These are phyloP conservation scores for Oncopeltus fasciatus DNA, from an alignment of 1,140 invertebrate genomes.

Conservation along the genomic window DNA sequence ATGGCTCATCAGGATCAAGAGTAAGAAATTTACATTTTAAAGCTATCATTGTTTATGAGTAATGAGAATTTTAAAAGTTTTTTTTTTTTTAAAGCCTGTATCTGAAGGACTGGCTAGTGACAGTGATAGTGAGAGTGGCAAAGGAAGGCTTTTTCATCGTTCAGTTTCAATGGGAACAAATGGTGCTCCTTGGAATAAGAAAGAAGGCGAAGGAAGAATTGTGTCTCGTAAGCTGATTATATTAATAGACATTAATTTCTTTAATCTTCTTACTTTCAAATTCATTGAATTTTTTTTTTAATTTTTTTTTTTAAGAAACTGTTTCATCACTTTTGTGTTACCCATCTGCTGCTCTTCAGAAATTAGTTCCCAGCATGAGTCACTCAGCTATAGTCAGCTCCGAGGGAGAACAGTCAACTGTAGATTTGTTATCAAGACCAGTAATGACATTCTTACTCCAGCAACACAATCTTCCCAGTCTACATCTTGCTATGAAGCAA, in stretches of 20 bases:
- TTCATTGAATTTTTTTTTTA: neutral
- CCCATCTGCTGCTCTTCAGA: conserved; percentile 62
- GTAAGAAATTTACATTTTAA: conserved; percentile 11
- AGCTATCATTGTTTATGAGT: neutral
- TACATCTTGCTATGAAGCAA: conserved; percentile 70
- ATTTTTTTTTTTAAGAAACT: conserved; percentile 29
- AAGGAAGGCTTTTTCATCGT: conserved; percentile 41
- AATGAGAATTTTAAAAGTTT: neutral
- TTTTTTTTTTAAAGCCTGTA: conserved; percentile 32
- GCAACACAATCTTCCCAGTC: conserved; percentile 64
- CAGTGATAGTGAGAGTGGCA: conserved; percentile 37
- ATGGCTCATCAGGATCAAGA: conserved; percentile 8
- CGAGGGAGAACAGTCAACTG: conserved; percentile 29
- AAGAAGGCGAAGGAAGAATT: conserved; percentile 42
- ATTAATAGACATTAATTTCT: neutral
- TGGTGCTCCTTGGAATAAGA: conserved; percentile 42
- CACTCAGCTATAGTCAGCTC: conserved; percentile 35
- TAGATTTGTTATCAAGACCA: conserved; percentile 41
- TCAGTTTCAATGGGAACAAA: conserved; percentile 51
- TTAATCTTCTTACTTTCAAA: neutral
- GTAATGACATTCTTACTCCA: conserved; percentile 74
- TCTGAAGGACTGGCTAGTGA: conserved; percentile 37
- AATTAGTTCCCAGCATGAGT: conserved; percentile 46
- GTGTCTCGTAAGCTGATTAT: conserved; percentile 44
- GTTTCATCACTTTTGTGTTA: conserved; percentile 67